These are phyloP conservation scores for Pampusana beccarii DNA, from an alignment of 2,113 vertebrate species.

Conservation along the genomic window DNA sequence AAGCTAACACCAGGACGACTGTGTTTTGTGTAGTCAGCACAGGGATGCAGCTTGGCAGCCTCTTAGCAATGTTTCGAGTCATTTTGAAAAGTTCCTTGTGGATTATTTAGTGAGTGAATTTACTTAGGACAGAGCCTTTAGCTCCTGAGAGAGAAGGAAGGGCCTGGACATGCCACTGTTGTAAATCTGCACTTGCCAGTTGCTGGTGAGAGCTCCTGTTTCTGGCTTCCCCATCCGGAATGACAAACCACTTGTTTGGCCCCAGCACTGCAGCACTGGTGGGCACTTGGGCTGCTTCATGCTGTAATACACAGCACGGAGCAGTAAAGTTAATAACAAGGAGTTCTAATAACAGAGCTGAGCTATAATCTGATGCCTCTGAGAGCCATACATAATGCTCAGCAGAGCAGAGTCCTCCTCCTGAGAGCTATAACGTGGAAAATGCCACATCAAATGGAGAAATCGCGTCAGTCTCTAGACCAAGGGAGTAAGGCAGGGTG, in stretches of 20 bases:
- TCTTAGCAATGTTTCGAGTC: neutral
- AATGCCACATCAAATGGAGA: neutral
- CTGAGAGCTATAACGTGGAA: neutral
- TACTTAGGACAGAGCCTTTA: slow-evolving; percentile 24
- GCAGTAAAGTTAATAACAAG: neutral
- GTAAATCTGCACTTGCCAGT: neutral
- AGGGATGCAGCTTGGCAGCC: neutral
- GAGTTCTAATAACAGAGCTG: neutral
- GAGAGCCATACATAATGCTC: fast-evolving
- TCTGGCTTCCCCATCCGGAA: neutral
- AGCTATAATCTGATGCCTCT: neutral
- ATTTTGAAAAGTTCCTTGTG: neutral
- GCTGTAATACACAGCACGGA: neutral
- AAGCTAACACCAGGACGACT: neutral
- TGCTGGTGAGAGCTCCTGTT: neutral
- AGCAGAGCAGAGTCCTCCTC: neutral
- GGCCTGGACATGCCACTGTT: fast-evolving
- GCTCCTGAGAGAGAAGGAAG: neutral
- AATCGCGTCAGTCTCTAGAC: neutral
- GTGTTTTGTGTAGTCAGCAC: neutral
- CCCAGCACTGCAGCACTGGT: neutral
- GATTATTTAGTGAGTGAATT: slow-evolving; percentile 53
- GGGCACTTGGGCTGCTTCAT: fast-evolving
- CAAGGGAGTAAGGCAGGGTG: neutral
- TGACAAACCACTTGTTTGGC: neutral